Base-by-base conservation (phyloP, 37 sponge, comb jelly and placozoan species). In the Bolinopsis microptera region DNA sequence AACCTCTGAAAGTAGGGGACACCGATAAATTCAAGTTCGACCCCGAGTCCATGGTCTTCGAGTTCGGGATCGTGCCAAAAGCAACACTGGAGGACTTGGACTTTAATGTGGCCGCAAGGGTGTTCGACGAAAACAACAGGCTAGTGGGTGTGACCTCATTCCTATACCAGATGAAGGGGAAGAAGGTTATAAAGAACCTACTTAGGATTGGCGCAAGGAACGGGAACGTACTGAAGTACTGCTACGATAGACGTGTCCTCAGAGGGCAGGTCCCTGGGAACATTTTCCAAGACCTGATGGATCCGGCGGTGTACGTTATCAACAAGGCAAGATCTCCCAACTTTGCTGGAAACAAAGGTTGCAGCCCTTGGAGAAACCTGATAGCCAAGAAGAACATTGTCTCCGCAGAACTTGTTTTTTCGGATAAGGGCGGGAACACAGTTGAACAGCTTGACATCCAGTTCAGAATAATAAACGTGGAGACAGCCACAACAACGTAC, bases 101-200 rank as follows among this genome's bases (percentile, higher is more conserved):
- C 0, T 77, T 77, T 18, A 77, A 27, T 18, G 18, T 32, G 1
- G 32, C 36, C 1, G 33, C 80, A 0, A 34, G 80, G 33, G 9
- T 77, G 33, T 77, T 77, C 35, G 37, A 77, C 80, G 32, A 35
- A 0, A 9, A 31, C 1, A 32, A 77, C 36, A 35, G 33, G 33
- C 34, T 77, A 1, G 18, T 77, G 9, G 80, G 36, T 0, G 33
- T 77, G 35, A 34, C 80, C 36, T 32, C 33, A 34, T 77, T 35
- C 36, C 27, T 77, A 18, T 77, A 77, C 36, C 9, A 77, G 80
- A 77, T 77, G 80, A 32, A 77, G 35, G 80, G 80, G 35, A 35
- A 32, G 80, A 77, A 32, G 32, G 37, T 77, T 1, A 77, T 36
- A 1, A 77, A 77, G 37, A 77, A 32, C 32, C 32, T 27, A 32